Evolutionary conservation across 2,888 invertebrate species (phyloP).

Genomic region (Tipula lateralis): DNA sequence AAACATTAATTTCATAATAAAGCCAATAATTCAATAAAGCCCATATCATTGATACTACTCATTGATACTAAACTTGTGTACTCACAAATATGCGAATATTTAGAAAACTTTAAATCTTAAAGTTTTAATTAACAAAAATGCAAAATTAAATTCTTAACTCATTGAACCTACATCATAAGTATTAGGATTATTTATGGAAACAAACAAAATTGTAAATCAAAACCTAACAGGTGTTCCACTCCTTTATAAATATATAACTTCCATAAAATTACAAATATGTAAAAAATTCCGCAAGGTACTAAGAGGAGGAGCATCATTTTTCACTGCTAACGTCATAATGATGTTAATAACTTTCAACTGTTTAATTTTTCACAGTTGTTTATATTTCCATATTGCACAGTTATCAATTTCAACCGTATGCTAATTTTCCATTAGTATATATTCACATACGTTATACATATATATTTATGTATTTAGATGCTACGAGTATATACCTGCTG

Average conservation of each 20-base stretch:
- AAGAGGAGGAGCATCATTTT: not conserved
- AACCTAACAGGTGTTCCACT: not conserved
- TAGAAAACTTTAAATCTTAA: too few species aligned
- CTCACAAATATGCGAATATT: too few species aligned
- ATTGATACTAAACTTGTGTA: too few species aligned
- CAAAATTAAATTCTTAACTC: too few species aligned
- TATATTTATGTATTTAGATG: not conserved
- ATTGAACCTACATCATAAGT: too few species aligned
- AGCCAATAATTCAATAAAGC: too few species aligned
- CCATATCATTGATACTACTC: too few species aligned
- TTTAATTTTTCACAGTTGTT: not conserved
- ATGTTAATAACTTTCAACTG: not conserved
- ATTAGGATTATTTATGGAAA: too few species aligned
- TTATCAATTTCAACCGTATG: not conserved
- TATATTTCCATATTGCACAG: not conserved
- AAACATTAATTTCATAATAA: too few species aligned
- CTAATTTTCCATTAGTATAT: not conserved
- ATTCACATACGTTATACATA: not conserved
- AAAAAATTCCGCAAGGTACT: not conserved
- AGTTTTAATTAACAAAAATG: too few species aligned
- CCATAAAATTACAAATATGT: not conserved
- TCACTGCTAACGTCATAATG: not conserved
- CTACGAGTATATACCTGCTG: not conserved
- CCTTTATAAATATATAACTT: not conserved
- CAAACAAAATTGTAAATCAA: not conserved